Evolutionary conservation across 2,113 vertebrate genomes (phyloP).

Genomic region (Baryphthengus martii): DNA sequence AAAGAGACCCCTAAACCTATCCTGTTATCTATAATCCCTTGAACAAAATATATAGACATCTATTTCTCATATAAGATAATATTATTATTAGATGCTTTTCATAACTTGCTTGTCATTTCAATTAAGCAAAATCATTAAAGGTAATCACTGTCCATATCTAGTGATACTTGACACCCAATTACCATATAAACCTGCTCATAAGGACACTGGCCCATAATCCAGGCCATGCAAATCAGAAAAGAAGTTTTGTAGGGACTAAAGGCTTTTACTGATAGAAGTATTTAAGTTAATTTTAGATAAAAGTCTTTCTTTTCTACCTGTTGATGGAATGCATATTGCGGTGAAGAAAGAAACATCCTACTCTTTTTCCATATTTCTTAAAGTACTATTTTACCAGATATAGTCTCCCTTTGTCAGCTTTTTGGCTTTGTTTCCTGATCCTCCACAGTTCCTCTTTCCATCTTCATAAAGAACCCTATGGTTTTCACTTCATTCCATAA

Average conservation of each 20-base stretch:
- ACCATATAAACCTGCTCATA: not conserved
- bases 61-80: not conserved
- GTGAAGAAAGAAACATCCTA: not conserved
- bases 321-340: not conserved
- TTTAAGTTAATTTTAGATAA: not conserved
- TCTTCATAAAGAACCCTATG: not conserved
- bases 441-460: not conserved
- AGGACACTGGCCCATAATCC: not conserved
- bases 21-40: not conserved
- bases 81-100: not conserved
- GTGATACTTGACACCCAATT: not conserved
- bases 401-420: not conserved
- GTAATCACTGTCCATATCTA: not conserved
- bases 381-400: not conserved
- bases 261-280: not conserved
- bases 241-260: not conserved
- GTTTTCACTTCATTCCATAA: not conserved
- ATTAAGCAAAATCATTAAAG: not conserved
- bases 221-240: not conserved
- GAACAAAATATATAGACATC: not conserved
- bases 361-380: not conserved
- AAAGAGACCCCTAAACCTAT: not conserved
- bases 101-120: not conserved
- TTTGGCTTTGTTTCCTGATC: not conserved
- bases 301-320: not conserved